Evolutionary conservation across 2,113 vertebrate genomes (phyloP).

Genomic region (Silurus asotus): DNA sequence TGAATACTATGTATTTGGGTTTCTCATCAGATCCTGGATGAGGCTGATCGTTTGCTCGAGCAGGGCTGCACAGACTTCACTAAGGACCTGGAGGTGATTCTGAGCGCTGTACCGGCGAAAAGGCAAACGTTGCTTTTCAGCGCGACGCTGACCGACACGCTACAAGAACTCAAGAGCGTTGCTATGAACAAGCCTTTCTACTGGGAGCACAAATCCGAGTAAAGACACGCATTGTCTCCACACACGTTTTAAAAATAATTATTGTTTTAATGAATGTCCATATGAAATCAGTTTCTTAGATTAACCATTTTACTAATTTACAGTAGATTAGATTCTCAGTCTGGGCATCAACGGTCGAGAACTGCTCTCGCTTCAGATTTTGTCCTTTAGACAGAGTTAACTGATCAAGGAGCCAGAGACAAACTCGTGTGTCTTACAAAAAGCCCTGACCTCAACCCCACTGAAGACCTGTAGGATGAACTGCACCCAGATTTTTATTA

Average conservation of each 20-base stretch:
- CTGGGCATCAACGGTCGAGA: neutral
- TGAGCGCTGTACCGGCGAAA: constrained; percentile 71
- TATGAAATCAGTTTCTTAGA: neutral
- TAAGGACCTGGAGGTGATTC: constrained; percentile 85
- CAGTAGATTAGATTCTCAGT: too few species aligned
- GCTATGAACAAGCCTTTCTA: constrained; percentile 90
- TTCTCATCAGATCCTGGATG: constrained; percentile 85
- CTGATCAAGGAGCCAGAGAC: too few species aligned
- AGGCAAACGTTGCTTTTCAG: constrained; percentile 93
- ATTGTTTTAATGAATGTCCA: neutral
- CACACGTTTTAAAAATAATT: neutral
- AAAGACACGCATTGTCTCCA: constrained; percentile 55
- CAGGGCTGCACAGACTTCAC: constrained; percentile 92
- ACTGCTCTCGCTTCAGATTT: neutral
- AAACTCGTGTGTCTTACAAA: neutral
- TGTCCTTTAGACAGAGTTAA: neutral
- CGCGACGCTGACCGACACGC: constrained; percentile 87
- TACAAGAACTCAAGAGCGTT: constrained; percentile 80
- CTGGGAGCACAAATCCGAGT: constrained; percentile 90
- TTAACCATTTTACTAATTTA: neutral
- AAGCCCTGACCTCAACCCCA: too few species aligned
- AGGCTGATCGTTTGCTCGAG: constrained; percentile 89
- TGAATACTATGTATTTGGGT: neutral
- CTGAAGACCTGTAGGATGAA: too few species aligned
- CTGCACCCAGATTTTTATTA: too few species aligned